Percentiles rank a stretch among this genome's conserved stretches.
Conservation (phyloP, 2,888 invertebrate genomes). For the Bruchidius siliquastri region DNA sequence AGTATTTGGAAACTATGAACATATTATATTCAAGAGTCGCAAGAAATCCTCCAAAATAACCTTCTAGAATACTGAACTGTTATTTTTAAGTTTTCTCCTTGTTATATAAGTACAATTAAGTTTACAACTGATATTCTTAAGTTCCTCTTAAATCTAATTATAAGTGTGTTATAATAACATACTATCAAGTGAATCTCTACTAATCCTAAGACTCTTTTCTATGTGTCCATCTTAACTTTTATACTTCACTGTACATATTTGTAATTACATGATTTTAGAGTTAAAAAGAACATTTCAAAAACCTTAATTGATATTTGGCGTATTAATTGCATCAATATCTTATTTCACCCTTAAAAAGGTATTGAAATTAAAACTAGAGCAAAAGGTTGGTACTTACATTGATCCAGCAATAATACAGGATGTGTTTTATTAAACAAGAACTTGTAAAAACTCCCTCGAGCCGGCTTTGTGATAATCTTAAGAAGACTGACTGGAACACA, state of each 20-base stretch:
- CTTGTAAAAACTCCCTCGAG: no score
- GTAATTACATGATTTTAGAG: background rate
- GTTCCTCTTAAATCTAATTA: background rate
- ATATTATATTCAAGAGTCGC: background rate
- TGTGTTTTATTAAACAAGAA: no score
- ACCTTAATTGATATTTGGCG: background rate
- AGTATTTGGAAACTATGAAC: slow-evolving; percentile 62
- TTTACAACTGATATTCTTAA: background rate
- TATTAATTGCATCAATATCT: background rate
- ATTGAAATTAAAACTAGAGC: background rate
- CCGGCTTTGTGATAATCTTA: no score
- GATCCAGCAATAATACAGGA: background rate
- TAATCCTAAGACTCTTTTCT: background rate
- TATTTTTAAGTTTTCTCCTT: background rate
- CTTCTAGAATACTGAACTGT: background rate
- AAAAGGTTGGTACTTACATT: background rate
- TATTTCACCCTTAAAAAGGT: background rate
- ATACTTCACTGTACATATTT: background rate
- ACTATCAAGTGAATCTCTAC: background rate
- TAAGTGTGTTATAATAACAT: background rate
- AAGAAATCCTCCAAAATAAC: background rate
- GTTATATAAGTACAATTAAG: background rate
- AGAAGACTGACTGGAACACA: no score
- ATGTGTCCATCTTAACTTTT: background rate
- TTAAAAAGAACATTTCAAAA: no score